phyloP scores from a whole-genome alignment of 2,888 invertebrate species.

The Chymomyza fuscimana region DNA sequence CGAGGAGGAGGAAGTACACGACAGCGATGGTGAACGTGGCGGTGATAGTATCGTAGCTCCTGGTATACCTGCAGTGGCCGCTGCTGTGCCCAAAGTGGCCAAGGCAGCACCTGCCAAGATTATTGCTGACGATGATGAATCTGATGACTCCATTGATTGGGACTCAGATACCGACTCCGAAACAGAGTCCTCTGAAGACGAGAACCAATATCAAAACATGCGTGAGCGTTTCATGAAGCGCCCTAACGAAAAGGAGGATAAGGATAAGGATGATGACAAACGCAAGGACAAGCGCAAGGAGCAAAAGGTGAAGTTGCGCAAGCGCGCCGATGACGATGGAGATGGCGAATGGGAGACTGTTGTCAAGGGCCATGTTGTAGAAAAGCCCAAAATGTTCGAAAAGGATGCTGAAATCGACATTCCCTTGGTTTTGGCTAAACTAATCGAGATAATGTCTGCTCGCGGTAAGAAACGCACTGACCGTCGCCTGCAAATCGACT shows the following conservation, averaged over 20 bases:
- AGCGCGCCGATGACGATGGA: slow-evolving; percentile 86
- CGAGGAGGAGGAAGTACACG: slow-evolving; percentile 80
- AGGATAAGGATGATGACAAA: slow-evolving; percentile 82
- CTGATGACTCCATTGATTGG: slow-evolving; percentile 93
- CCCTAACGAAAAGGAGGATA: slow-evolving; percentile 83
- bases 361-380: slow-evolving; percentile 90
- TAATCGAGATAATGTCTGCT: slow-evolving; percentile 92
- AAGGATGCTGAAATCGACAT: slow-evolving; percentile 99
- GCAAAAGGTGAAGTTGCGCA: slow-evolving; percentile 80
- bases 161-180: slow-evolving; percentile 91
- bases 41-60: slow-evolving; percentile 46
- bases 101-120: slow-evolving; percentile 73
- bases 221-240: slow-evolving; percentile 91
- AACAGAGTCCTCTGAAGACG: slow-evolving; percentile 90
- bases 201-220: slow-evolving; percentile 86
- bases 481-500: slow-evolving; percentile 95
- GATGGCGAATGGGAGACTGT: slow-evolving; percentile 96
- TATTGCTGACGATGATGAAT: slow-evolving; percentile 83
- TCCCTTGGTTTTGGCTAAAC: slow-evolving; percentile 93
- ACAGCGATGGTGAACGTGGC: slow-evolving; percentile 78
- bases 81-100: slow-evolving; percentile 78
- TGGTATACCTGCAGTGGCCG: slow-evolving; percentile 78
- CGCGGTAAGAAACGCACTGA: slow-evolving; percentile 98
- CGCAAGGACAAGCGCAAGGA: slow-evolving; percentile 81
- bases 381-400: slow-evolving; percentile 98